A percentile compares a stretch with the other conserved stretches of the same genome.
These are phyloP conservation scores for Crax fasciolata DNA, from an alignment of 2,797 vertebrate species.

Conservation along the genomic window DNA sequence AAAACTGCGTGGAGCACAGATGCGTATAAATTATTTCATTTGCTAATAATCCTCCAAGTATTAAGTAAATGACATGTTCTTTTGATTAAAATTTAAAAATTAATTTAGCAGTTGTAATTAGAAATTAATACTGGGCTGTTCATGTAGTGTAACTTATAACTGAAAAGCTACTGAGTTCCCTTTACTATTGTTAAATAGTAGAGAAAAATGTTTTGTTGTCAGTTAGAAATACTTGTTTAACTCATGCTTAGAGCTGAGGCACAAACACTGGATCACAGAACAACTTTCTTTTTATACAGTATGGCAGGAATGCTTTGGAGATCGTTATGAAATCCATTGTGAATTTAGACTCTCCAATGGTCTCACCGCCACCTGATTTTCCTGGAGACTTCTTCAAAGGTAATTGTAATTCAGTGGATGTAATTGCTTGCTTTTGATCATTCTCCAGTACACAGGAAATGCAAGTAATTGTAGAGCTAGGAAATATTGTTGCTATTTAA, in stretches of 20 bases:
- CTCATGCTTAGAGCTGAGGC: neutral
- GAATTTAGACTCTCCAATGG: slow-evolving; percentile 92
- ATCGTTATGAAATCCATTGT: slow-evolving; percentile 99
- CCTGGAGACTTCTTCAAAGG: slow-evolving; percentile 99
- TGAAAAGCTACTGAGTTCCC: neutral
- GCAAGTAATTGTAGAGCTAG: neutral
- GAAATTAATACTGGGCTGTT: neutral
- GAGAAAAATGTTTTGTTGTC: neutral
- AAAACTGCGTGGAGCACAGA: accelerated
- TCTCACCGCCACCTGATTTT: slow-evolving; percentile 92
- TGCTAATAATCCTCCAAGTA: neutral
- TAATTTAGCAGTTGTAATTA: neutral
- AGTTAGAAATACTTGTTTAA: neutral
- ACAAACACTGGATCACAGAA: neutral
- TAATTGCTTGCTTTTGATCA: neutral
- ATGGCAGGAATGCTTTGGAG: slow-evolving; percentile 96
- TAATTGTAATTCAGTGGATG: slow-evolving; percentile 51
- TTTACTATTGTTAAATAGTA: neutral
- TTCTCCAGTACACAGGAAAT: neutral
- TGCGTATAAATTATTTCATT: neutral
- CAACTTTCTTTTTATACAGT: slow-evolving; percentile 81
- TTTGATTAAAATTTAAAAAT: neutral
- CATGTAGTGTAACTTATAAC: neutral
- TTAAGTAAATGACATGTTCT: neutral
- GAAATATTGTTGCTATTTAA: neutral